phyloP scores from a whole-genome alignment of 2,797 vertebrate species.

The Neosalanx taihuensis region DNA sequence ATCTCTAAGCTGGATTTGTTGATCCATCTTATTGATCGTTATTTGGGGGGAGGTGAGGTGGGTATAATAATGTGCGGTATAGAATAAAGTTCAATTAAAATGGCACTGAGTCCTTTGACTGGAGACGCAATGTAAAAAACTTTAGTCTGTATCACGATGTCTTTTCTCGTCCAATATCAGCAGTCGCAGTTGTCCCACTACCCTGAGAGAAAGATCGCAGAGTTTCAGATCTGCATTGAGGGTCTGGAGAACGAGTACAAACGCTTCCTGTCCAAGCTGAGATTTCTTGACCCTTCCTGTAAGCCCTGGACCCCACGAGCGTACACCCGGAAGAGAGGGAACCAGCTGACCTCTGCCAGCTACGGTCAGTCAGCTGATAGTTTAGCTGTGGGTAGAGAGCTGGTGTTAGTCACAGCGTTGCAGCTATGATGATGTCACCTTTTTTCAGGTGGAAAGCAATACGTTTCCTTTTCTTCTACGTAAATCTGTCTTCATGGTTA shows the following conservation, averaged over 20 bases:
- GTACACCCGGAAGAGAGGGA: slow-evolving; percentile 68
- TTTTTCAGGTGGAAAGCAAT: neutral
- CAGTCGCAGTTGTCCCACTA: slow-evolving; percentile 81
- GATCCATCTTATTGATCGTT: no score
- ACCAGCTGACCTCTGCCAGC: slow-evolving; percentile 13
- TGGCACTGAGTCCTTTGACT: no score
- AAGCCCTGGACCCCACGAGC: slow-evolving; percentile 76
- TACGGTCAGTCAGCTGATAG: neutral
- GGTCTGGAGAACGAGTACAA: slow-evolving; percentile 75
- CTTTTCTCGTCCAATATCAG: slow-evolving; percentile 47
- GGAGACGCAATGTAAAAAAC: no score
- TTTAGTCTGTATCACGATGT: neutral
- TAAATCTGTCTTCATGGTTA: no score
- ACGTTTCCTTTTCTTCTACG: neutral
- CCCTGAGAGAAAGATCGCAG: slow-evolving; percentile 78
- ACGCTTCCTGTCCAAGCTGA: slow-evolving; percentile 70
- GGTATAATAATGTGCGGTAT: no score
- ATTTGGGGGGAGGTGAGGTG: no score
- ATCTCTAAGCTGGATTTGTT: no score
- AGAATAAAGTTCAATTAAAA: no score
- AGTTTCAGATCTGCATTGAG: slow-evolving; percentile 74
- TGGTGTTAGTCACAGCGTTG: neutral
- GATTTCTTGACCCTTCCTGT: slow-evolving; percentile 70
- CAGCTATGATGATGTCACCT: no score
- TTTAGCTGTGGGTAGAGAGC: neutral